Conservation (phyloP, 2,888 invertebrate species). For the Tenthredo distinguenda region DNA sequence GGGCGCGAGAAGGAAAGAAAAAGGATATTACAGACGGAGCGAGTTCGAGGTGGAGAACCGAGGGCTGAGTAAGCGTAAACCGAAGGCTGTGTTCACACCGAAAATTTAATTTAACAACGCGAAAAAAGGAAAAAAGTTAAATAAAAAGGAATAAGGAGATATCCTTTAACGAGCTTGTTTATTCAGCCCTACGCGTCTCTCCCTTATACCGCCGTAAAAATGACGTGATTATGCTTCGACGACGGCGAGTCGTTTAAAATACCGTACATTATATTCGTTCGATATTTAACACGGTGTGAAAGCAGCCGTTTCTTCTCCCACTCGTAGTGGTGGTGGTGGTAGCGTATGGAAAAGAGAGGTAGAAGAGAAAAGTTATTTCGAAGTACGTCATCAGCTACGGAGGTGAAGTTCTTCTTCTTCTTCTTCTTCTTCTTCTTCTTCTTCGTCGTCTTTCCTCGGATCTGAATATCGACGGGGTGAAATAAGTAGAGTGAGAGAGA, state of each 20-base stretch:
- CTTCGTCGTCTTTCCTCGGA: slow-evolving; percentile 22
- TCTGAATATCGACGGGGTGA: slow-evolving; percentile 31
- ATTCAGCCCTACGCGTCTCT: background rate
- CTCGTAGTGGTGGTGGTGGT: background rate
- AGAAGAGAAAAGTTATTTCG: slow-evolving; percentile 59
- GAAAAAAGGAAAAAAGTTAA: background rate
- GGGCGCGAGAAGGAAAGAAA: slow-evolving; percentile 36
- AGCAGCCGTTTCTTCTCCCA: background rate
- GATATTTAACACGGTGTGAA: background rate
- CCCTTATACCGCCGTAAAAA: background rate
- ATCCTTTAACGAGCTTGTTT: background rate
- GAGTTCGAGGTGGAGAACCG: background rate
- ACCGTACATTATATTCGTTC: background rate
- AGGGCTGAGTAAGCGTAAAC: slow-evolving; percentile 42
- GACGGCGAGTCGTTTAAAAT: background rate
- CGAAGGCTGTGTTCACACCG: slow-evolving; percentile 39
- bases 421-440: background rate
- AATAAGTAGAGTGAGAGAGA: background rate
- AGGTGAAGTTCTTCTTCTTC: slow-evolving; percentile 54
- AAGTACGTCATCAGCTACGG: slow-evolving; percentile 58
- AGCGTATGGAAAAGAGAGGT: slow-evolving; percentile 48
- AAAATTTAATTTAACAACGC: background rate
- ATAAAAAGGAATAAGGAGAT: background rate
- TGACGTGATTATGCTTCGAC: background rate
- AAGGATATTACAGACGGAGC: slow-evolving; percentile 37